Base-by-base conservation (phyloP, 2,113 vertebrate species). In the Tautogolabrus adspersus region DNA sequence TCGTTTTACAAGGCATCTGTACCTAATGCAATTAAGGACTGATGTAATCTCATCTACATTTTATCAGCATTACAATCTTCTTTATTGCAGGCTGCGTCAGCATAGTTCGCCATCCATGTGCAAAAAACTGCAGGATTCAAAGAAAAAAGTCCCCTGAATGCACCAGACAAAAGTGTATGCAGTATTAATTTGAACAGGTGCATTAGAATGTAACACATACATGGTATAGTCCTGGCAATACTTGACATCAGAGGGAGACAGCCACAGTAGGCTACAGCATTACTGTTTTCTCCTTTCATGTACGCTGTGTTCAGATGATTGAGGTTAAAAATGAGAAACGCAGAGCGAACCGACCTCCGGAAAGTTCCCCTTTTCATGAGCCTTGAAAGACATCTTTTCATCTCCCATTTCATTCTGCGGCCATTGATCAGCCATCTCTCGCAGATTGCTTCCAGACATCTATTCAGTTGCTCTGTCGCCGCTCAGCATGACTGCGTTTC, bases 381-480 rank as follows among this genome's bases (percentile, higher is more conserved):
- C 81, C 66, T 87, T 90, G 75, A 87, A 89, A 90, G 87, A 87
- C 86, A 68, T 85, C 84, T 88, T 93, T 93, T 89, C 89, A 91
- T 91, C 87, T 85, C 70, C 80, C 67, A 64, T 85, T 86, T 84
- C 70, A 83, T 82, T 87, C 83, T 77, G 70, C 57, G 8, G 58
- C 84, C 83, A 89, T 89, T 91, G 90, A 91, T 91, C 90, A 85
- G 84, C 79, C 87, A 42, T 87, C 82, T 84, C 60, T 89, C 82
- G 78, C 65, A 83, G 81, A 83, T 87, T 78, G 87, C 87, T 90
- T 84, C 87, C 88, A 90, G 88, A 88, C 90, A 70, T 78, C 80
- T 77, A 87, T 91, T 92, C 84, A 85, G 69, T 59, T 37, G 42
- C 73, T 54, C 26, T 16, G 75, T 44, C 37, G 72, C 78, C 49